A percentile compares a stretch with the other conserved stretches of the same genome.
phyloP scores from a whole-genome alignment of 2,797 vertebrate species.

The Buphagus erythrorhynchus region DNA sequence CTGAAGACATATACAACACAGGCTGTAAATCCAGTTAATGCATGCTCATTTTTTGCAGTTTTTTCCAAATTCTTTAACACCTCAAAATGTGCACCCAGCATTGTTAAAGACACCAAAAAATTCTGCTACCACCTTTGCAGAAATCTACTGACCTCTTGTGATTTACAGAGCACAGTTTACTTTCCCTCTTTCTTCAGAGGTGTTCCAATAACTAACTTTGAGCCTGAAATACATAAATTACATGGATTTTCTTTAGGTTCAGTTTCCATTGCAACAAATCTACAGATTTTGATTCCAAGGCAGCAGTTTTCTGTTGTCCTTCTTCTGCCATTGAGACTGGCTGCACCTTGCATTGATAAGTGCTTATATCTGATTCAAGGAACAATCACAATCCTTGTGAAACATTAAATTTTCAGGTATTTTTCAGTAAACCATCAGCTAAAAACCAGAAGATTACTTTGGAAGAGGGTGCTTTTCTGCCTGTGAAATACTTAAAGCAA shows the following conservation, averaged over 20 bases:
- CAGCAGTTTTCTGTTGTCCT: background rate
- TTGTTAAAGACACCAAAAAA: background rate
- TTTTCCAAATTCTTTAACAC: background rate
- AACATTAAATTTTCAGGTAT: background rate
- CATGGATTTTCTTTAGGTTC: background rate
- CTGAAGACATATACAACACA: background rate
- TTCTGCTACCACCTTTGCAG: background rate
- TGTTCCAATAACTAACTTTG: background rate
- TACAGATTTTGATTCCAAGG: background rate
- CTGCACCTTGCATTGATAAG: background rate
- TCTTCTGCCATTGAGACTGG: background rate
- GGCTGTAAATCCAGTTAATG: background rate
- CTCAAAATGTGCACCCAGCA: background rate
- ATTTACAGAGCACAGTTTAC: background rate
- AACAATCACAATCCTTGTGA: background rate
- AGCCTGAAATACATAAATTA: background rate
- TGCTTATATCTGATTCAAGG: background rate
- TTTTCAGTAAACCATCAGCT: background rate
- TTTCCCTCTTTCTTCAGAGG: background rate
- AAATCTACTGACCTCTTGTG: background rate
- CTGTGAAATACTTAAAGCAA: background rate
- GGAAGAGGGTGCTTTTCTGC: background rate
- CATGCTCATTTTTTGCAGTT: background rate
- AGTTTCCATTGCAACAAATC: background rate
- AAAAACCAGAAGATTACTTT: background rate